phyloP scores from a whole-genome alignment of 2,888 invertebrate species.

The Tenthredo mesomela region DNA sequence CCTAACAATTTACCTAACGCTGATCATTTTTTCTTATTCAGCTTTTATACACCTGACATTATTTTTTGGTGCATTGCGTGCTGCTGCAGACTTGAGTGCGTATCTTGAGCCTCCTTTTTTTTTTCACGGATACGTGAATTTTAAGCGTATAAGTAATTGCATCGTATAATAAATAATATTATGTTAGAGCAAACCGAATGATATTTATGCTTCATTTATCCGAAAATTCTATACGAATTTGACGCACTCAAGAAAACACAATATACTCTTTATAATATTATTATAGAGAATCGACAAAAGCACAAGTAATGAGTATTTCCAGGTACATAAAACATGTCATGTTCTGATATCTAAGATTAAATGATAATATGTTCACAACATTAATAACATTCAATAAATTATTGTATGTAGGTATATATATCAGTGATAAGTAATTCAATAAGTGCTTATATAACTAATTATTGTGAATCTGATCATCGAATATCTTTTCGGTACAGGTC shows the following conservation, averaged over 20 bases:
- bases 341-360: slow-evolving; percentile 5
- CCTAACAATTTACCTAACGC: not conserved
- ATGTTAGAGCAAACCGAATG: not conserved
- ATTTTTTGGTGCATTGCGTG: not conserved
- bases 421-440: not conserved
- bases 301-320: slow-evolving; percentile 18
- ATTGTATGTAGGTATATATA: not conserved
- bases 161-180: not conserved
- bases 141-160: slow-evolving; percentile 7
- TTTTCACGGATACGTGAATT: not conserved
- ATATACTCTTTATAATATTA: too few relatives aligned
- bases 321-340: slow-evolving; percentile 32
- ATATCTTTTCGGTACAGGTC: not conserved
- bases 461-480: not conserved
- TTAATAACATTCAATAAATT: slow-evolving; percentile 25
- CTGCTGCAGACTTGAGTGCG: not conserved
- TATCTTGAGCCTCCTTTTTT: not conserved
- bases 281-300: slow-evolving; percentile 12
- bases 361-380: slow-evolving; percentile 18
- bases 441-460: slow-evolving; percentile 1
- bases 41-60: not conserved
- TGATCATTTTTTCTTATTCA: not conserved
- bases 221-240: not conserved
- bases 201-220: not conserved
- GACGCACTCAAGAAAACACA: not conserved